These are phyloP conservation scores for Eupithecia dodoneata DNA, from an alignment of 2,888 invertebrate species.

Conservation along the genomic window DNA sequence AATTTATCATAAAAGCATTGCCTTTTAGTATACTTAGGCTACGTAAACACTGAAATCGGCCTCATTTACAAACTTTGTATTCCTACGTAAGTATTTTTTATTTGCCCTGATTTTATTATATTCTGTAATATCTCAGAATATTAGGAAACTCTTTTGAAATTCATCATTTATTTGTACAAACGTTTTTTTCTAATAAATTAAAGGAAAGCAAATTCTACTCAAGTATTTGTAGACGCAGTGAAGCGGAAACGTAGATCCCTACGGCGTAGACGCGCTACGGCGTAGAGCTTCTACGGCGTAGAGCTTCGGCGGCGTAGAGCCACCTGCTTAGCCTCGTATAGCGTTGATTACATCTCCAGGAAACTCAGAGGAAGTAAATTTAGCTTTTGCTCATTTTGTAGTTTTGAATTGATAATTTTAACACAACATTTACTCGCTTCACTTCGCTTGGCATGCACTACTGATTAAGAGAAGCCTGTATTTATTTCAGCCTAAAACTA, in stretches of 20 bases:
- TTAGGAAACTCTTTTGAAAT: not conserved
- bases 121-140: not conserved
- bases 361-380: not conserved
- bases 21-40: no score
- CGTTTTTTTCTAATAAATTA: not conserved
- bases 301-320: not conserved
- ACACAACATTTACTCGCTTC: not conserved
- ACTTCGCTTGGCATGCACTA: no score
- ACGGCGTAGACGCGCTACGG: not conserved
- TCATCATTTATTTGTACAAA: not conserved
- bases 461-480: no score
- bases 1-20: no score
- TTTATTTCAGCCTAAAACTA: no score
- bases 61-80: no score
- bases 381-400: not conserved
- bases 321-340: not conserved
- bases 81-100: not conserved
- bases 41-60: no score
- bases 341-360: not conserved
- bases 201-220: not conserved
- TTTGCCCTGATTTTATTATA: not conserved
- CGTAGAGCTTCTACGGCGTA: not conserved
- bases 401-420: not conserved
- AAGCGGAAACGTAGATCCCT: not conserved
- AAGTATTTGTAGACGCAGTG: slow-evolving; percentile 1